A percentile compares a stretch with the other conserved stretches of the same genome.
These are phyloP conservation scores for Eumaeus atala DNA, from an alignment of 1,140 invertebrate genomes.

Conservation along the genomic window DNA sequence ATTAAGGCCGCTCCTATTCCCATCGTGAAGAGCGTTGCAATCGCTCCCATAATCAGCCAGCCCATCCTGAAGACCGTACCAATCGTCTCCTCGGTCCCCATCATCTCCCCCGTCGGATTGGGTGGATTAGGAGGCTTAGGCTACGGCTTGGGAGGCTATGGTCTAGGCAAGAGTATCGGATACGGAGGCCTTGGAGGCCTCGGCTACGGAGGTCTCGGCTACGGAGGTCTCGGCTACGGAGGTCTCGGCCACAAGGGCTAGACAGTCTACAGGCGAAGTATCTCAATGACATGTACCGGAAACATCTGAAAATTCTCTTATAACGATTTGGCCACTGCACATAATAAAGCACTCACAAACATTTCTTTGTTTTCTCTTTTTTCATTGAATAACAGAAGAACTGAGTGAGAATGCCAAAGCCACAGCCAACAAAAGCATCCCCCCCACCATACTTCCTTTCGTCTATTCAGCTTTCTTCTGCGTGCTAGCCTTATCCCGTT, in stretches of 20 bases:
- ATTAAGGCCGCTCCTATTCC: slow-evolving; percentile 52
- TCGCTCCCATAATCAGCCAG: slow-evolving; percentile 38
- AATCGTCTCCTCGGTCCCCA: slow-evolving; percentile 18
- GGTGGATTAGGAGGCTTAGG: slow-evolving; percentile 9
- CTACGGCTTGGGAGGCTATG: slow-evolving; percentile 20
- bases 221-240: slow-evolving; percentile 24
- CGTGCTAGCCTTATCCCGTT: no score
- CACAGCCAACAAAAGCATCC: no score
- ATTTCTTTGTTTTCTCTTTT: no score
- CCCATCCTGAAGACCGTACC: slow-evolving; percentile 43
- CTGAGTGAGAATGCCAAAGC: no score
- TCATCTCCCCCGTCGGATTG: slow-evolving; percentile 7
- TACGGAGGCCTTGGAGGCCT: slow-evolving; percentile 21
- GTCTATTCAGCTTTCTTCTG: no score
- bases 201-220: slow-evolving; percentile 20
- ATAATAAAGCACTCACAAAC: slow-evolving; percentile 31
- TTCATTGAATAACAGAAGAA: no score
- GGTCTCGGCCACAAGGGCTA: background rate
- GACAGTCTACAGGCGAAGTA: slow-evolving; percentile 22
- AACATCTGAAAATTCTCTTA: no score
- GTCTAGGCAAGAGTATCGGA: slow-evolving; percentile 21
- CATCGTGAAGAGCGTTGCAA: slow-evolving; percentile 36
- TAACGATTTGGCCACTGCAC: slow-evolving; percentile 11
- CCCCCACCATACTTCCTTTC: no score
- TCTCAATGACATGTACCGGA: background rate